Evolutionary conservation across 1,140 invertebrate genomes (phyloP).

Genomic region (Meloidogyne exigua): DNA sequence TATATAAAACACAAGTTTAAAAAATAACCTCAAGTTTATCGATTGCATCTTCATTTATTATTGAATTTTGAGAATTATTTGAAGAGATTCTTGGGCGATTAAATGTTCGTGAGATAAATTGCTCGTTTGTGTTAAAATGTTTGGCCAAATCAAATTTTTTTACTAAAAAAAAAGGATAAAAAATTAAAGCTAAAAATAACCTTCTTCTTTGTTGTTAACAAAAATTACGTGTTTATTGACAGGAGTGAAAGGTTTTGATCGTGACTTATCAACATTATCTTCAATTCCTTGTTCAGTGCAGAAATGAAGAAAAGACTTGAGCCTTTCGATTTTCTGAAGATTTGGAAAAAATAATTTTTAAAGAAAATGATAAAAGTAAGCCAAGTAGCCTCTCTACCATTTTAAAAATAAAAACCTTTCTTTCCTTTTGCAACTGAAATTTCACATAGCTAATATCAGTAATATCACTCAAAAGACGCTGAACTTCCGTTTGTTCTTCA

Average conservation of each 20-base stretch:
- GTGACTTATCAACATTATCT: not conserved
- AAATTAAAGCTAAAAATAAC: slow-evolving; percentile 48
- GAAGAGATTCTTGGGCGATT: slow-evolving; percentile 72
- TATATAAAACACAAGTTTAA: not conserved
- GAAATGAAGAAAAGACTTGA: slow-evolving; percentile 77
- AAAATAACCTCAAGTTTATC: not conserved
- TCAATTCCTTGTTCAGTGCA: not conserved
- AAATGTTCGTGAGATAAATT: slow-evolving; percentile 71
- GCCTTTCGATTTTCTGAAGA: slow-evolving; percentile 75
- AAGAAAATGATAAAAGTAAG: not conserved
- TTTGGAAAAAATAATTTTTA: slow-evolving; percentile 10
- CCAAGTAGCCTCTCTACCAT: too few relatives aligned
- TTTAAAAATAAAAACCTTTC: slow-evolving; percentile 71
- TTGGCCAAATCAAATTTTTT: slow-evolving; percentile 75
- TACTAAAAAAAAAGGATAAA: slow-evolving; percentile 39
- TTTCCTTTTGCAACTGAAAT: slow-evolving; percentile 80
- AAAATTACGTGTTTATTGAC: slow-evolving; percentile 80
- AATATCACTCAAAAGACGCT: slow-evolving; percentile 82
- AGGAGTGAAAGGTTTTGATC: slow-evolving; percentile 71
- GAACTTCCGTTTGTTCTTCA: slow-evolving; percentile 75
- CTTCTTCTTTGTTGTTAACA: slow-evolving; percentile 72
- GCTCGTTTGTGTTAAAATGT: slow-evolving; percentile 75
- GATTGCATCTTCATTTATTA: not conserved
- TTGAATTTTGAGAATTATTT: not conserved
- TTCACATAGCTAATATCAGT: slow-evolving; percentile 87